Base-by-base conservation (phyloP, 2,888 invertebrate species). In the Caenorhabditis sp. region DNA sequence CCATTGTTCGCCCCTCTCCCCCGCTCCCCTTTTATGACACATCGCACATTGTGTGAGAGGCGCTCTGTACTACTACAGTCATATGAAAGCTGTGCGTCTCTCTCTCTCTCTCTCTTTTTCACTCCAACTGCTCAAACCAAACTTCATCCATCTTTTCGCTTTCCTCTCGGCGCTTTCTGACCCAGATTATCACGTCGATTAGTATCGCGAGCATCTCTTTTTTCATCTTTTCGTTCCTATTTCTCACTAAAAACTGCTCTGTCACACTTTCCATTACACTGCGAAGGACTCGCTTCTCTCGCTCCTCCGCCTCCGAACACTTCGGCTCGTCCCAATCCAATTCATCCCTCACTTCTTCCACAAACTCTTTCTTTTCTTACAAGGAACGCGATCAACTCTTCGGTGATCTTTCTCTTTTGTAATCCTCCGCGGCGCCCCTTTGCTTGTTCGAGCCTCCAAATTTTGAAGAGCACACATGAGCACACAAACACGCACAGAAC, bases 371-470 rank as follows among this genome's bases (percentile, higher is more conserved):
- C 27, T 48, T 41, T 15, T 30, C 35, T 17, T 41, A 15, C 41
- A n/a, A 30, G 41, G 20, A 41, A 17, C 17, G 3, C 37, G 37
- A 37, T 13, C 5, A 13, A 2, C 22, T 13, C 26, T 46, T 20
- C 17, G 13, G 17, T 37, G 7, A 7, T 20, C 13, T 30, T 32
- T 3, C 26, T 8, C 26, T 48, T 17, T 52, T 45, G 46, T 48
- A 35, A n/a, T n/a, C n/a, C n/a, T n/a, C n/a, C 37, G 63, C 52
- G 32, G 30, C 17, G 50, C 32, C 52, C 22, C 27, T 35, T 46
- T 55, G 55, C 30, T 65, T 65, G 65, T 65, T 65, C 65, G 65
- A 46, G 27, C 41, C 48, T 61, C 50, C 50, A 62, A 62, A 62
- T 45, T 53, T 63, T 65, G 65, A 65, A 46, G 65, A 65, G 65